A percentile compares a stretch with the other conserved stretches of the same genome.
Conservation (phyloP, 2,888 invertebrate genomes). For the Lepidocyrtoides sp. region DNA sequence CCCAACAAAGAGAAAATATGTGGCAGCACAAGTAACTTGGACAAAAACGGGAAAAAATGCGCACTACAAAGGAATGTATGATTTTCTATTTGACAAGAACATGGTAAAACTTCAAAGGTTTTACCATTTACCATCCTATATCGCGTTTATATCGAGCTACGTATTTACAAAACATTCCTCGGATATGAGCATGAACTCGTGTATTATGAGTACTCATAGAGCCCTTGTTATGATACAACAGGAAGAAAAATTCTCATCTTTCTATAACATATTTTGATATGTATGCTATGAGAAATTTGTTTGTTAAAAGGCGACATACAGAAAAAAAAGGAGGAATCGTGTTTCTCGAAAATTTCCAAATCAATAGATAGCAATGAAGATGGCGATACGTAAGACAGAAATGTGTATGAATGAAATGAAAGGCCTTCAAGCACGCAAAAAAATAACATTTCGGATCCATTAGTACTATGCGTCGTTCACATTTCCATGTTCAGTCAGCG, state of each 20-base stretch:
- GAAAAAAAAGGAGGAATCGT: not conserved
- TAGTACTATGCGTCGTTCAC: not conserved
- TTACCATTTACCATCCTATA: not conserved
- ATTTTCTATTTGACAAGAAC: not conserved
- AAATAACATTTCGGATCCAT: not conserved
- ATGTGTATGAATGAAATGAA: not conserved
- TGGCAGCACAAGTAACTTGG: not conserved
- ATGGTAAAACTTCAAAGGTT: constrained; percentile 32
- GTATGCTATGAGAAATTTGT: not conserved
- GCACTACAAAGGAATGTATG: not conserved
- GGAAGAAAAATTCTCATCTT: not conserved
- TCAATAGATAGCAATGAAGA: not conserved
- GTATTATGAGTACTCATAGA: not conserved
- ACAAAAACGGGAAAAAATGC: not conserved
- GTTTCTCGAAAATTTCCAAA: not conserved
- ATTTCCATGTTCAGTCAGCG: not conserved
- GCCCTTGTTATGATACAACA: not conserved
- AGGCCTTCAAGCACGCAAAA: not conserved
- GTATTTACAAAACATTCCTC: no score
- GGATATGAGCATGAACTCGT: no score
- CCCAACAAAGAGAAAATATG: constrained; percentile 10
- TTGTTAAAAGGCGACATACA: not conserved
- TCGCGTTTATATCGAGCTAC: no score
- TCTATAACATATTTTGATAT: not conserved
- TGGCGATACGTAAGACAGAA: not conserved